phyloP scores from a whole-genome alignment of 1,140 invertebrate species.

The Ylistrum balloti region DNA sequence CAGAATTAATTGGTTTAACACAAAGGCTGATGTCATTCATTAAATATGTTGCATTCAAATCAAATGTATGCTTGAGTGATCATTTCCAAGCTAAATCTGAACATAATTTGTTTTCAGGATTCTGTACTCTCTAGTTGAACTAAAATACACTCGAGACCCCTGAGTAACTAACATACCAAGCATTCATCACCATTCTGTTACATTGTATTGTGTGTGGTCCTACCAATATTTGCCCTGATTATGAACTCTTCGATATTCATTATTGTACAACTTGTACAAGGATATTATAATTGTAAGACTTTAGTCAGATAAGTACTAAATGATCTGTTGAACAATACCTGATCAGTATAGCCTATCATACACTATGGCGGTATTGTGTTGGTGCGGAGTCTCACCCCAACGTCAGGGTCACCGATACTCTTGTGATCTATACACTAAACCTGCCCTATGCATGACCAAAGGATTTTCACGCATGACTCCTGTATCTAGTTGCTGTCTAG shows the following conservation, averaged over 20 bases:
- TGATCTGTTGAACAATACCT: conserved; percentile 16
- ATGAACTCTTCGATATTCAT: neutral
- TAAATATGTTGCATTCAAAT: no score
- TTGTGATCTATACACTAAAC: conserved; percentile 27
- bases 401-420: neutral
- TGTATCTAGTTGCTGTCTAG: neutral
- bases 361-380: neutral
- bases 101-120: no score
- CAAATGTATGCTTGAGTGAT: no score
- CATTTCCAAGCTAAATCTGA: no score
- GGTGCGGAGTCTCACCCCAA: neutral
- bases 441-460: neutral
- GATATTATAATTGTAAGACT: neutral
- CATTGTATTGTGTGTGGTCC: conserved; percentile 21
- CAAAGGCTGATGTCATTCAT: no score
- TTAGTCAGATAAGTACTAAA: conserved; percentile 7
- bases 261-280: neutral
- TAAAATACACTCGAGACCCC: neutral
- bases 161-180: neutral
- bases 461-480: neutral
- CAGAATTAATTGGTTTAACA: no score
- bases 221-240: neutral
- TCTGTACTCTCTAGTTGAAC: neutral
- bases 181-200: conserved; percentile 31
- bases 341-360: neutral